Conservation (phyloP, 2,797 vertebrate genomes). For the Dermochelys coriacea region DNA sequence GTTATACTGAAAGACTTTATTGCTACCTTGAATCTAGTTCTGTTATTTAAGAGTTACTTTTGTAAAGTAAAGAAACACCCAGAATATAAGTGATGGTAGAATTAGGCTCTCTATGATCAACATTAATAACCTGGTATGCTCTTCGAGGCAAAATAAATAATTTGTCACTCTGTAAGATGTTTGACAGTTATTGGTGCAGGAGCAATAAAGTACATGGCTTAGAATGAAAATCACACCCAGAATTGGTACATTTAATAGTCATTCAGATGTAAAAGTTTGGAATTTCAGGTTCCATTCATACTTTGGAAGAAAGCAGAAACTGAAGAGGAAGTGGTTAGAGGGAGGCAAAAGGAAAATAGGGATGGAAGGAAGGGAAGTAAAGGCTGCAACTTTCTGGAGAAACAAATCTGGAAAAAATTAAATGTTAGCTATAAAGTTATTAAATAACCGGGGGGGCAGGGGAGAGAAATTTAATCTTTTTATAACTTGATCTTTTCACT, state of each 20-base stretch:
- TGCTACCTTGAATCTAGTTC: background rate
- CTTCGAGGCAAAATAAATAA: background rate
- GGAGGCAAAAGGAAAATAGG: background rate
- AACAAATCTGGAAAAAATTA: background rate
- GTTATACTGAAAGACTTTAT: background rate
- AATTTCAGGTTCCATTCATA: background rate
- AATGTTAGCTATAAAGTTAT: background rate
- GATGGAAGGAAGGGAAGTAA: background rate
- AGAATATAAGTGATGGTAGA: background rate
- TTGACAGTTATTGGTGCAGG: background rate
- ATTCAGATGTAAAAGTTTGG: background rate
- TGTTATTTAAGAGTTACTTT: background rate
- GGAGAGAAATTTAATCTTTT: background rate
- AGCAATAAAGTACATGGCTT: background rate
- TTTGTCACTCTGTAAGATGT: background rate
- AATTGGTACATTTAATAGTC: background rate
- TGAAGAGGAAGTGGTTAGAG: background rate
- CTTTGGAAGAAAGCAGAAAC: background rate
- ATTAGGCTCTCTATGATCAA: background rate
- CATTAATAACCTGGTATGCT: rapidly evolving
- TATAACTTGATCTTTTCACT: background rate
- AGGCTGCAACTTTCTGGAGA: background rate
- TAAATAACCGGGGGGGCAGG: background rate
- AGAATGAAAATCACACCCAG: background rate
- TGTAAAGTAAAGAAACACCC: constrained; percentile 3